A percentile compares a stretch with the other conserved stretches of the same genome.
Conservation (phyloP, 2,888 invertebrate genomes). For the Neria commutata region DNA sequence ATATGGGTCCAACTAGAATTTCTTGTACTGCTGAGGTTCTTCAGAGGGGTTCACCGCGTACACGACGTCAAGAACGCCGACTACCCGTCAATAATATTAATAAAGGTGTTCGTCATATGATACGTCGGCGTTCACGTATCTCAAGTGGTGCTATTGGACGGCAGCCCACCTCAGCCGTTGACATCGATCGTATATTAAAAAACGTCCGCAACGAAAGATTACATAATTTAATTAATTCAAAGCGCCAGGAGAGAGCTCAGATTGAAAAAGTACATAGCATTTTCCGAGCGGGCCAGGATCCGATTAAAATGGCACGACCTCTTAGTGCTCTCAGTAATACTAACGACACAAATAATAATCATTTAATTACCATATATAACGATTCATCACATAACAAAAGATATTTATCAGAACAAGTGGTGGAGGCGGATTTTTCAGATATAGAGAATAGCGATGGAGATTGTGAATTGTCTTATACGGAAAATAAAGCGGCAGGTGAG, state of each 20-base stretch:
- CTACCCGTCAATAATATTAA: constrained; percentile 37
- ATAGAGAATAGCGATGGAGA: constrained; percentile 40
- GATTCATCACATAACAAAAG: background rate
- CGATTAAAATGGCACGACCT: constrained; percentile 57
- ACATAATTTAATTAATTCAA: constrained; percentile 46
- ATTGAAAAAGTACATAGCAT: constrained; percentile 52
- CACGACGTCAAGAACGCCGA: background rate
- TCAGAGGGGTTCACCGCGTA: background rate
- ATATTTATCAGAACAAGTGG: too few species aligned
- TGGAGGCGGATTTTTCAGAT: constrained; percentile 42
- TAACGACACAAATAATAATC: constrained; percentile 40
- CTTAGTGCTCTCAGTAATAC: constrained; percentile 36
- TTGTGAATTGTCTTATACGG: constrained; percentile 14
- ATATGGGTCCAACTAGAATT: too few species aligned
- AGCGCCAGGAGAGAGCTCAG: constrained; percentile 49
- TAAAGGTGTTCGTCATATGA: constrained; percentile 54
- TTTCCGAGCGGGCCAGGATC: constrained; percentile 50
- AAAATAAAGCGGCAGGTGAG: constrained; percentile 35
- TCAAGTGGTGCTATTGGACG: constrained; percentile 7
- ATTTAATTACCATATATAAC: background rate
- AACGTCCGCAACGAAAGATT: constrained; percentile 52
- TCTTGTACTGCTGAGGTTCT: too few species aligned
- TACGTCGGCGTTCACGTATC: constrained; percentile 37
- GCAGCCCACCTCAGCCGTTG: constrained; percentile 9
- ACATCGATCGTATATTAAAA: constrained; percentile 47